A percentile compares a stretch with the other conserved stretches of the same genome.
These are phyloP conservation scores for Loriculus beryllinus DNA, from an alignment of 2,797 vertebrate species.

Conservation along the genomic window DNA sequence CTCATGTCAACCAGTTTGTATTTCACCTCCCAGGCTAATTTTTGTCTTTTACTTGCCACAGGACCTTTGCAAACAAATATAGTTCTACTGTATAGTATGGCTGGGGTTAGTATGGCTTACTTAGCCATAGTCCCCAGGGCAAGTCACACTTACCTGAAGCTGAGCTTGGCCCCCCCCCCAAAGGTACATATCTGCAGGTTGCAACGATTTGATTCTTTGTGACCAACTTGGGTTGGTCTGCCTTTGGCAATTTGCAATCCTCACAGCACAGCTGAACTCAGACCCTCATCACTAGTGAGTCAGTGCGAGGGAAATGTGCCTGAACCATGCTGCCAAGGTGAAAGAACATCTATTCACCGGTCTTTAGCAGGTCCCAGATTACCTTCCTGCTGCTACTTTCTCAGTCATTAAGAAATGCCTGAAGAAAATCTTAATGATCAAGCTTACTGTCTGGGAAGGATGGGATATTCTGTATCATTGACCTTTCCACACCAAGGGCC, in stretches of 20 bases:
- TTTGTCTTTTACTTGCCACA: not conserved
- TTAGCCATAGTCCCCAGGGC: not conserved
- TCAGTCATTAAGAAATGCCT: not conserved
- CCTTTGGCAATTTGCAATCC: not conserved
- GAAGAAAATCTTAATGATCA: not conserved
- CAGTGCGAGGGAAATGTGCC: rapidly evolving
- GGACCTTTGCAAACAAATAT: not conserved
- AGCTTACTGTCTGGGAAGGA: not conserved
- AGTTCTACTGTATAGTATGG: not conserved
- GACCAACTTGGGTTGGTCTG: not conserved
- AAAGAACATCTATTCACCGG: not conserved
- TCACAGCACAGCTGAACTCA: not conserved
- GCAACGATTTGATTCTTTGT: not conserved
- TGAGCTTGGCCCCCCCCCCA: not conserved
- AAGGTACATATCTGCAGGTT: not conserved
- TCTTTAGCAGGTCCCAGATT: not conserved
- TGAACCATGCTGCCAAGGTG: not conserved
- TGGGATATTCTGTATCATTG: not conserved
- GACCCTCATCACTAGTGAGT: not conserved
- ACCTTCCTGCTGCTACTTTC: not conserved
- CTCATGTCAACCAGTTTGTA: not conserved
- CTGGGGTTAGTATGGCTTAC: not conserved
- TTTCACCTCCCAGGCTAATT: not conserved
- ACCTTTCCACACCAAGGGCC: not conserved
- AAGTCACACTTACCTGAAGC: not conserved